Conservation (phyloP, 92 coral and sea anemone genomes). For the Plumapathes pennacea region DNA sequence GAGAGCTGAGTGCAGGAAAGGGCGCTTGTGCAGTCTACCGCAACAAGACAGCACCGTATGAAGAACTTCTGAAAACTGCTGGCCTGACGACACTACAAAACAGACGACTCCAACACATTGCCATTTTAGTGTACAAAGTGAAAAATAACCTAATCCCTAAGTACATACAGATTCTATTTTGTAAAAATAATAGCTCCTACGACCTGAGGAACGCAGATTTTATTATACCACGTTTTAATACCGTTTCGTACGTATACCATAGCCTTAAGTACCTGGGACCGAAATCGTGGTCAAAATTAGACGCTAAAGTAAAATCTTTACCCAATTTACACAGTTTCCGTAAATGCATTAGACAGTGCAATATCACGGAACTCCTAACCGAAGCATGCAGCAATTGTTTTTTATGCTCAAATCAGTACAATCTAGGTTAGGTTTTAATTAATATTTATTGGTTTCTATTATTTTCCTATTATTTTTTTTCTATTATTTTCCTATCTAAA, state of each 20-base stretch:
- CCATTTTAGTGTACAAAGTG: slow-evolving; percentile 12
- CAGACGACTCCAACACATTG: slow-evolving; percentile 5
- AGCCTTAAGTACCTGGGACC: slow-evolving; percentile 2
- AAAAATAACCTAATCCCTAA: slow-evolving; percentile 1
- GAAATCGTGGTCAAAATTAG: too few species aligned
- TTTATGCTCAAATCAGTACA: too few species aligned
- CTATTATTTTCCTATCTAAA: too few species aligned
- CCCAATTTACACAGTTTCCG: too few species aligned
- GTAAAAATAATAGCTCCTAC: too few species aligned
- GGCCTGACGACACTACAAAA: slow-evolving; percentile 1
- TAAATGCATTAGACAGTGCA: too few species aligned
- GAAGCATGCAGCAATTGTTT: too few species aligned
- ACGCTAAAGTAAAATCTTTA: too few species aligned
- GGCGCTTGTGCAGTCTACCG: slow-evolving; percentile 13
- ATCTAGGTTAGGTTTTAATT: too few species aligned
- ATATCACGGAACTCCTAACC: too few species aligned
- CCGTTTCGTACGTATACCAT: slow-evolving; percentile 3
- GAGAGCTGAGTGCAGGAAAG: slow-evolving; percentile 13
- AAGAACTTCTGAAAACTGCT: not conserved
- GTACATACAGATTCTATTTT: slow-evolving; percentile 4
- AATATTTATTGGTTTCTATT: too few species aligned
- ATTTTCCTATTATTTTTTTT: too few species aligned
- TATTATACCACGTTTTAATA: not conserved
- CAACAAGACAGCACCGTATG: slow-evolving; percentile 2
- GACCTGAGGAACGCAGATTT: slow-evolving; percentile 19